Evolutionary conservation across 2,797 vertebrate species (phyloP), one percentile per base, ranked within the genome.

Genomic region (Xenopus petersii): DNA sequence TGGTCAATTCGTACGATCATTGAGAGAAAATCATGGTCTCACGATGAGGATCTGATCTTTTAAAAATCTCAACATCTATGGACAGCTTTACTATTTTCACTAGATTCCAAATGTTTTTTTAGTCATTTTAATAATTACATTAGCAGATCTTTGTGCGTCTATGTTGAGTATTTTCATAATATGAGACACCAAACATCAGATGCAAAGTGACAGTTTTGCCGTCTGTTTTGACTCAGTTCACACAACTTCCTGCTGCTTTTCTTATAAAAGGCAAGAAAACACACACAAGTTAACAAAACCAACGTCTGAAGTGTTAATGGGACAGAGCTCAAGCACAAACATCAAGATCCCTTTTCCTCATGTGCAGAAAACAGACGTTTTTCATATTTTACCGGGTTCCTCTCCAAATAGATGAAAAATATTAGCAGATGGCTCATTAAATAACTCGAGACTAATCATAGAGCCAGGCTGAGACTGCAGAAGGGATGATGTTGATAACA

Each of bases 361-460:
- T 66, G 62, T 30, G 64, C 69, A 73, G 70, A 69, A 68, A 42
- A 42, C 36, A 42, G 36, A 42, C 5, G 36, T 42, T 42, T 58
- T 73, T 73, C 36, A 69, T 68, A 59, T 51, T 58, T 69, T 47
- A 33, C 42, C 13, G n/a, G 17, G 49, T 48, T 67, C 58, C 30
- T 69, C 49, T 64, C 59, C 51, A 73, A 78, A 73, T 16, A 36
- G 58, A 59, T 26, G 56, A 70, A 74, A 79, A 70, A 74, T 74
- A 74, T 74, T 70, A 74, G 54, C 71, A 79, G 77, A 79, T 79
- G 77, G 77, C 71, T 70, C 55, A 79, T 79, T 74, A 79, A 79
- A 79, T 79, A 33, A 66, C 66, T 62, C 55, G 60, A 21, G 67
- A 79, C 60, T 71, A 67, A 63, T 26, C 77, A 66, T 48, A 66